Evolutionary conservation across 2,113 vertebrate species (phyloP), one percentile per base, ranked within the genome.

Genomic region (Protobothrops mucrosquamatus): DNA sequence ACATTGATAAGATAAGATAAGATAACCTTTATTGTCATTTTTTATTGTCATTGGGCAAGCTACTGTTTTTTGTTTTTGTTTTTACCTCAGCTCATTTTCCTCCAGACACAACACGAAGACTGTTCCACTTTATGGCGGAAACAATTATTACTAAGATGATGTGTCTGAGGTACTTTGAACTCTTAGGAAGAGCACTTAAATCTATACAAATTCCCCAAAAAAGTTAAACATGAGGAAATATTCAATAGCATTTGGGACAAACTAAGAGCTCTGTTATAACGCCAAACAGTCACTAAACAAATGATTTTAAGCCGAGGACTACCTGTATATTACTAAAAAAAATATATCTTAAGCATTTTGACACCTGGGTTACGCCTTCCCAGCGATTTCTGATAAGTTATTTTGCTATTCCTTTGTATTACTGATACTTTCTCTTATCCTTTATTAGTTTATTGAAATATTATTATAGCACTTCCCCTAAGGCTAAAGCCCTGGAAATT

Each of bases 401-500:
- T 59, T 23, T 89, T 59, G 14, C 46, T 61, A 52, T 48, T 57
- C 81, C 52, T 86, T 10, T 52, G 12, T 86, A 23, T 90, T 85
- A 12, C 26, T 51, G 64, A 90, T 93, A 56, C 43, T 26, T 6
- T n/a, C 18, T 59, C 26, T 85, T 56, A 55, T n/a, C 55, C 1
- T 87, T 88, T 39, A 14, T 86, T 93, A 93, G 39, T 26, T 55
- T 46, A 39, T 81, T 81, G 59, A 55, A 48, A 92, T 22, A 0
- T 18, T 18, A 48, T 46, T 15, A 56, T 43, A 92, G 29, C 29
- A 56, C 15, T 11, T 81, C 15, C 43, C 94, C 96, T 93, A 85
- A 89, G 87, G 91, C 61, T 87, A 89, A 56, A 52, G 93, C 64
- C 95, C 96, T 94, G 61, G 2, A 95, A 93, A 95, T 94, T 11